Conservation (phyloP, 2,888 invertebrate genomes). For the Dasypolia templi region DNA sequence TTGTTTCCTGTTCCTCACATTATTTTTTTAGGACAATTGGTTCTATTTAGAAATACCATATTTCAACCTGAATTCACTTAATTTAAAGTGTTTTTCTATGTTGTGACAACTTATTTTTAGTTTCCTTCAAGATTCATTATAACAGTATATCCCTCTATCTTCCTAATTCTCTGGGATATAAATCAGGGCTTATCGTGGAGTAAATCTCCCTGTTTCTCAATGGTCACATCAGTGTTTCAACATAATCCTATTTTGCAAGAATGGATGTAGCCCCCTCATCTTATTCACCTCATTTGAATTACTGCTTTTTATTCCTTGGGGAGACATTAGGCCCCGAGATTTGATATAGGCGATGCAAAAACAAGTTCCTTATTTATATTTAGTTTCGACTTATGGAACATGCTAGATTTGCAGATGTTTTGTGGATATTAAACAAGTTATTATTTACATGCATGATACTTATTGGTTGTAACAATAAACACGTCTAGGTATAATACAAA, state of each 20-base stretch:
- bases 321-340: constrained; percentile 69
- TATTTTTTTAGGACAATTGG: constrained; percentile 45
- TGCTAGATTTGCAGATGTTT: background rate
- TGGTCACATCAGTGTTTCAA: constrained; percentile 71
- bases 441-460: background rate
- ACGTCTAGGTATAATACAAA: constrained; percentile 3
- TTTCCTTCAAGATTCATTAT: constrained; percentile 26
- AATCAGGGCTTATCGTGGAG: constrained; percentile 68
- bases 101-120: constrained; percentile 62
- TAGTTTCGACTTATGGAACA: background rate
- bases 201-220: constrained; percentile 64
- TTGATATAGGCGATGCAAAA: constrained; percentile 37
- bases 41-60: constrained; percentile 55
- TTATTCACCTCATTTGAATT: constrained; percentile 79
- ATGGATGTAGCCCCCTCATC: constrained; percentile 75
- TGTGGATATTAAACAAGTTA: background rate
- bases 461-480: background rate
- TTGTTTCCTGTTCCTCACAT: background rate
- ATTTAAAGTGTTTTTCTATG: constrained; percentile 41
- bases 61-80: constrained; percentile 51
- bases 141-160: constrained; percentile 38
- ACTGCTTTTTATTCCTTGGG: constrained; percentile 70
- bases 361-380: constrained; percentile 35
- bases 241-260: constrained; percentile 80
- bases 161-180: constrained; percentile 57